Percentiles rank a stretch among this genome's conserved stretches.
Evolutionary conservation across 2,888 invertebrate genomes (phyloP).

Genomic region (Acanthosepion pharaonis): DNA sequence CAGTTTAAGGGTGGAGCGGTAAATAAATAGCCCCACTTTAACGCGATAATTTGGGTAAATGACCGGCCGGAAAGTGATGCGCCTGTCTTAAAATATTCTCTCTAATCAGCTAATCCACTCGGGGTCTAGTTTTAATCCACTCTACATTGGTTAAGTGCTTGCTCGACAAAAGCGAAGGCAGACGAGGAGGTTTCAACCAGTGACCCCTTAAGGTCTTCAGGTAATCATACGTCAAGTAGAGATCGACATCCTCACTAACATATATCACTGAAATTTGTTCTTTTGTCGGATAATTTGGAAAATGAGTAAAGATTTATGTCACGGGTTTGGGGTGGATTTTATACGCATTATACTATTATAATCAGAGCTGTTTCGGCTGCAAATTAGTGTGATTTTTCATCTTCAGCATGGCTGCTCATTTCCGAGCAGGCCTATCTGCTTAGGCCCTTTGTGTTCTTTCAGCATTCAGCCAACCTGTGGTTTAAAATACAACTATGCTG

Average conservation of each 20-base stretch:
- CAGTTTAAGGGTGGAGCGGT: background rate
- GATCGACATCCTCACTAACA: background rate
- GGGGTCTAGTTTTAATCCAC: constrained; percentile 33
- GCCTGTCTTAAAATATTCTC: constrained; percentile 12
- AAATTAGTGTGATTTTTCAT: too few relatives aligned
- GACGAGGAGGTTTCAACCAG: background rate
- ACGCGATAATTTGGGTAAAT: background rate
- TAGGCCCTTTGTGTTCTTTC: too few relatives aligned
- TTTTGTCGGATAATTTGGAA: background rate
- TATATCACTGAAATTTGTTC: background rate
- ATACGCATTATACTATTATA: too few relatives aligned
- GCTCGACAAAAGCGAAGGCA: background rate
- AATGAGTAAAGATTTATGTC: background rate
- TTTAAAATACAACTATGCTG: too few relatives aligned
- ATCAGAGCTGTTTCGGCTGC: too few relatives aligned
- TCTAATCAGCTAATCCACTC: background rate
- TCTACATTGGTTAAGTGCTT: background rate
- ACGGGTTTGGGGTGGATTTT: background rate
- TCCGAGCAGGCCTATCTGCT: too few relatives aligned
- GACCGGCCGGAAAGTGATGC: background rate
- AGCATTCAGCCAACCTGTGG: too few relatives aligned
- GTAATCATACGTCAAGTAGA: background rate
- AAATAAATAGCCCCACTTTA: background rate
- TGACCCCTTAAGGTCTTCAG: background rate
- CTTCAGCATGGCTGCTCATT: too few relatives aligned